phyloP scores from a whole-genome alignment of 1,140 invertebrate species.

The Campodea augens region DNA sequence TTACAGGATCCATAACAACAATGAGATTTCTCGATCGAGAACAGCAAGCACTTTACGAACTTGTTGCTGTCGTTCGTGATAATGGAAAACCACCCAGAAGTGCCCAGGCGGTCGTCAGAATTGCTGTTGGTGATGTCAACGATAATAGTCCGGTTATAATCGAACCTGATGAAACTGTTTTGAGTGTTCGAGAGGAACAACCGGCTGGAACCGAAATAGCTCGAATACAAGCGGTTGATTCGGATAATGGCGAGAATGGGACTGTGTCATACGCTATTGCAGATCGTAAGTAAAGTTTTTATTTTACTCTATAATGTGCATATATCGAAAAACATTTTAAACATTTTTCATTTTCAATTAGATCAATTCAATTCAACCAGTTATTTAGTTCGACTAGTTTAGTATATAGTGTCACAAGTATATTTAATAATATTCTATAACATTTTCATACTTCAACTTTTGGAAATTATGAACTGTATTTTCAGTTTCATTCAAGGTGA shows the following conservation, averaged over 20 bases:
- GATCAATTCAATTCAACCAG: too few relatives aligned
- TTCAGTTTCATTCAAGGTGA: too few relatives aligned
- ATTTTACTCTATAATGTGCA: too few relatives aligned
- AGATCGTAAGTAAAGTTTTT: constrained; percentile 33
- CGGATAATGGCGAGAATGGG: constrained; percentile 71
- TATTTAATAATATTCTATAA: too few relatives aligned
- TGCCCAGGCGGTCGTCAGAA: constrained; percentile 46
- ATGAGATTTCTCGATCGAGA: constrained; percentile 67
- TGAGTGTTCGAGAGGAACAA: constrained; percentile 73
- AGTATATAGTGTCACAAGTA: too few relatives aligned
- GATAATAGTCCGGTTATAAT: constrained; percentile 77
- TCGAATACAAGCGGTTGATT: constrained; percentile 61
- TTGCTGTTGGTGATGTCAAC: constrained; percentile 65
- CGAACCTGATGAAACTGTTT: constrained; percentile 65
- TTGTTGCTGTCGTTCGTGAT: constrained; percentile 68
- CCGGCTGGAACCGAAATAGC: constrained; percentile 67
- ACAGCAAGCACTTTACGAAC: constrained; percentile 47
- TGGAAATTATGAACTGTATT: too few relatives aligned
- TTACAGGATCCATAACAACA: constrained; percentile 65
- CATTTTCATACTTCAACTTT: too few relatives aligned
- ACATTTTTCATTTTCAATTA: too few relatives aligned
- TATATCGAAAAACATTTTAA: too few relatives aligned
- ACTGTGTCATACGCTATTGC: constrained; percentile 69
- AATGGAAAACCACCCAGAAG: constrained; percentile 56
- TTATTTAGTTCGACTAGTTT: too few relatives aligned